Conservation (phyloP, 2,888 invertebrate genomes). For the Clepsis dumicolana region DNA sequence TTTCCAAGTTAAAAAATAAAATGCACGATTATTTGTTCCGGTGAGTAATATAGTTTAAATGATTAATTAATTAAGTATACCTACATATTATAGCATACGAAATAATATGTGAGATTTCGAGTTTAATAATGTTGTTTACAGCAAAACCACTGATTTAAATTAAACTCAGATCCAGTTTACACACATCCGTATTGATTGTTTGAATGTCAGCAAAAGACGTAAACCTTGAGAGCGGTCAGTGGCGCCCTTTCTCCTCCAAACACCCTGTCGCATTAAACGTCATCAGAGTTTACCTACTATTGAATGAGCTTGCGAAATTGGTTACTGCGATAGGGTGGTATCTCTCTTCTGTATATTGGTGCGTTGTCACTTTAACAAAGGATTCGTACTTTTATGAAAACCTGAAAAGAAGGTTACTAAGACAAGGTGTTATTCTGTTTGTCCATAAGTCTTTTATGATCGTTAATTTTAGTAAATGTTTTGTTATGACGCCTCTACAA, state of each 20-base stretch:
- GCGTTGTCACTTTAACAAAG: not conserved
- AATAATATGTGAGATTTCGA: too few relatives aligned
- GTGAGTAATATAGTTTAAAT: too few relatives aligned
- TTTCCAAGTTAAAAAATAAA: too few relatives aligned
- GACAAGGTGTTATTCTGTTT: not conserved
- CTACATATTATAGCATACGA: too few relatives aligned
- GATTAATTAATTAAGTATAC: too few relatives aligned
- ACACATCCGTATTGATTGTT: slow-evolving; percentile 55
- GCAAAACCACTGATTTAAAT: not conserved
- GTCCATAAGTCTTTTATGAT: too few relatives aligned
- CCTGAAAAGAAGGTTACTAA: not conserved
- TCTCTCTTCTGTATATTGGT: not conserved
- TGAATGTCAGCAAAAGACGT: slow-evolving; percentile 65
- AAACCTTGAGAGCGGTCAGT: slow-evolving; percentile 71
- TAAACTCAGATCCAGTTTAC: slow-evolving; percentile 44
- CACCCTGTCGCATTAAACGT: slow-evolving; percentile 5
- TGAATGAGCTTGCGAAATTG: not conserved
- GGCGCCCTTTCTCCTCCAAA: slow-evolving; percentile 56
- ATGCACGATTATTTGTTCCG: too few relatives aligned
- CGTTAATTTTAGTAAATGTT: too few relatives aligned
- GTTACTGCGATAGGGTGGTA: slow-evolving; percentile 7
- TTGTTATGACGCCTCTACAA: too few relatives aligned
- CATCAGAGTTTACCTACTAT: not conserved
- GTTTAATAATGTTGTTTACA: not conserved
- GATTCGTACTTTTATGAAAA: not conserved